Evolutionary conservation across 2,113 vertebrate species (phyloP), one percentile per base, ranked within the genome.

Genomic region (Gymnogyps californianus): DNA sequence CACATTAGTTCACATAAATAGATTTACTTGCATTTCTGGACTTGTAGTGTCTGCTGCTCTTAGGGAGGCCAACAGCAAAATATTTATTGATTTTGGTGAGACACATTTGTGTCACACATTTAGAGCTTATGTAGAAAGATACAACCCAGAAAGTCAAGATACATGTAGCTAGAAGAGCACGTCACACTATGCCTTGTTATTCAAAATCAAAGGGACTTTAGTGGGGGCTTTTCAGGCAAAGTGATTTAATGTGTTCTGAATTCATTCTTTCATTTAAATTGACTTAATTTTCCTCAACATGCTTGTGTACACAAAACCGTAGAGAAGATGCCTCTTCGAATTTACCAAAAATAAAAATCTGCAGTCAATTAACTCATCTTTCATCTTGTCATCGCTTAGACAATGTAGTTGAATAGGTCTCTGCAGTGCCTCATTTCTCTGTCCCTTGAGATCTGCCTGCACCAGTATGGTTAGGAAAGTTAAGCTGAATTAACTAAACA

Each of bases 341-440:
- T 57, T 84, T 95, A 82, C 83, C 74, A 93, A 79, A 96, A 97
- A 95, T 89, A 96, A 96, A 93, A 69, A 69, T 83, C 94, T 97
- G 96, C 92, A 72, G 38, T 90, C 89, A 95, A 96, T 96, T 94
- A 97, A 74, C 58, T 92, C 96, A 92, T 95, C 83, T 92, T 92
- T 95, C 93, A 95, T 94, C 67, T 78, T 96, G 93, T 96, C 96
- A 87, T 71, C 96, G 82, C 87, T 92, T 82, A 82, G 64, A 94
- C 94, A 97, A 95, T 93, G 91, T 16, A 93, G 64, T 8, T 91
- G 86, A 94, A 89, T 78, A 90, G 47, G 65, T 69, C 88, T 82
- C 86, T 87, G 44, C 77, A 79, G 58, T 65, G 94, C 83, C 87
- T 93, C 16, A 21, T 59, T 84, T 59, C 59, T 75, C 55, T 38